Percentiles rank a stretch among this genome's conserved stretches.
Conservation (phyloP, 2,113 vertebrate species). For the Nerophis lumbriciformis region DNA sequence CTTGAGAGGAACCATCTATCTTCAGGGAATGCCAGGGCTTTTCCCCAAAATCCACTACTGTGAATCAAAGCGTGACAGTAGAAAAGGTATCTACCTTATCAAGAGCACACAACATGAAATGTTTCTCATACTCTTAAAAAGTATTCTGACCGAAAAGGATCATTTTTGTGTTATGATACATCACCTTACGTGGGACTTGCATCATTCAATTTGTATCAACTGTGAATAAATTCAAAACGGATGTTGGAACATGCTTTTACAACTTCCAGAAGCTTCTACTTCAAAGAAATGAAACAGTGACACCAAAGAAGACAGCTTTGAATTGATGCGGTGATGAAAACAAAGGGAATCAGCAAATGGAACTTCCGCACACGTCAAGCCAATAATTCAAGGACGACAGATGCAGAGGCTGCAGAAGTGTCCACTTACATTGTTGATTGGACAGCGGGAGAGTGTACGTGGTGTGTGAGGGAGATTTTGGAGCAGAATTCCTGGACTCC, state of each 20-base stretch:
- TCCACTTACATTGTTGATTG: constrained; percentile 70
- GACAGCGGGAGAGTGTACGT: constrained; percentile 75
- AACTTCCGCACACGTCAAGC: neutral
- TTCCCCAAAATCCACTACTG: constrained; percentile 50
- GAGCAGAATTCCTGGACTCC: constrained; percentile 24
- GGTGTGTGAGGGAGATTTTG: constrained; percentile 59
- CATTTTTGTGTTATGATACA: constrained; percentile 21
- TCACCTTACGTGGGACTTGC: constrained; percentile 15
- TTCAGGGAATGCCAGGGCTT: constrained; percentile 53
- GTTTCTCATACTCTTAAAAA: constrained; percentile 8
- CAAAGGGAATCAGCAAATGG: neutral
- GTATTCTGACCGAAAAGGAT: constrained; percentile 1
- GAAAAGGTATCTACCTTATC: constrained; percentile 23
- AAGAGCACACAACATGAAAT: constrained; percentile 11
- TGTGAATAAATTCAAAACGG: constrained; percentile 12
- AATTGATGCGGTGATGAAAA: constrained; percentile 1
- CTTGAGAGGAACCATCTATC: constrained; percentile 49
- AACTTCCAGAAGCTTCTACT: constrained; percentile 39
- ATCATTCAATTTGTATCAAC: constrained; percentile 27
- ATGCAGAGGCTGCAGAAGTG: neutral
- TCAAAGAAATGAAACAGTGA: constrained; percentile 32
- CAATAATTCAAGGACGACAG: neutral
- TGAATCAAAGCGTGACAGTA: constrained; percentile 43
- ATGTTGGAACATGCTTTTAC: constrained; percentile 11
- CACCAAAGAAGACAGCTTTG: constrained; percentile 2